Base-by-base conservation (phyloP, 2,113 vertebrate genomes). In the Lophius piscatorius region DNA sequence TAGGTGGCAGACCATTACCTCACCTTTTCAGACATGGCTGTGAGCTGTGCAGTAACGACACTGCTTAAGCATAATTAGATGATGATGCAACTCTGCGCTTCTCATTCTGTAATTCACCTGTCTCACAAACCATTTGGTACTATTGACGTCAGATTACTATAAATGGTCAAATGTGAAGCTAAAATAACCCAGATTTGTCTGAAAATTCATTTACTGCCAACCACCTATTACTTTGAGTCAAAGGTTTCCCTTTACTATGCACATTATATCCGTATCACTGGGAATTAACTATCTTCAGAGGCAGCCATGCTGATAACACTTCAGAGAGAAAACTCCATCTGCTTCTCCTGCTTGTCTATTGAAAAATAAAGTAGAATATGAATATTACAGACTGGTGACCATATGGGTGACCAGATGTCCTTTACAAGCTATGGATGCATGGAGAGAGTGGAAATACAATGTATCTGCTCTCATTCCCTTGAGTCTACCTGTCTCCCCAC, bases 1-100 rank as follows among this genome's bases (percentile, higher is more conserved):
- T 71, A 87, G 86, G 71, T 87, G 89, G 84, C 83, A 83, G 68
- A 70, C 75, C 66, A 74, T 88, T 87, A 76, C 81, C 74, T 55
- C 45, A 56, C 67, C 65, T 76, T 61, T 80, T 74, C 74, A 80
- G 69, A 84, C 78, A 64, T 35, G 12, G 74, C 68, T 78, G 66
- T 63, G 51, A 70, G 78, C 71, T 48, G 61, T 63, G 65, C 67
- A 69, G 60, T 57, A 61, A 81, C 48, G 70, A 72, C 62, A 54
- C 49, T n/a, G 66, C 55, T 50, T 63, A 54, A 73, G 72, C 65
- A 71, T 71, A 55, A 80, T 70, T 63, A 77, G 68, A 80, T 62
- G 59, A 57, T 57, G 29, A 46, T 65, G 40, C 44, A 42, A 47
- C 33, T 38, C 17, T 24, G 42, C n/a, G 50, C 17, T 52, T 36